These are phyloP conservation scores for Sphenopsis melanotis DNA, from an alignment of 2,797 vertebrate species.

Conservation along the genomic window DNA sequence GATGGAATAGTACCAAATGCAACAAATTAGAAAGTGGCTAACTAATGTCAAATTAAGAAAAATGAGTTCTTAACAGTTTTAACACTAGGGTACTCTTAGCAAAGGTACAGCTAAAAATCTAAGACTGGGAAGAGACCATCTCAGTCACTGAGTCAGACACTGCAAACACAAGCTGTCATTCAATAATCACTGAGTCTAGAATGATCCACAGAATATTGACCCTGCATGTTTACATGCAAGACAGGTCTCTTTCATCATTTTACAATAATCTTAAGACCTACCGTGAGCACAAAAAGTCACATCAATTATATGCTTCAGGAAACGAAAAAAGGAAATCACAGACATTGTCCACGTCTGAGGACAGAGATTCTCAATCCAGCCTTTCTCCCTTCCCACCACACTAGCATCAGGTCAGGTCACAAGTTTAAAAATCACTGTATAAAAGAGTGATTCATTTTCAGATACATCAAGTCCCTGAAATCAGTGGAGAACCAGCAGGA, in stretches of 20 bases:
- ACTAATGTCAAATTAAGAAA: not conserved
- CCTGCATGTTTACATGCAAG: not conserved
- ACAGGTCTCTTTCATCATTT: conserved; percentile 11
- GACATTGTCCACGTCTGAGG: not conserved
- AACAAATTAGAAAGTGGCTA: not conserved
- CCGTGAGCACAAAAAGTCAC: not conserved
- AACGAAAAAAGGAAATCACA: not conserved
- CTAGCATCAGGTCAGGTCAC: not conserved
- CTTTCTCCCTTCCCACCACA: not conserved
- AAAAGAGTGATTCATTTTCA: not conserved
- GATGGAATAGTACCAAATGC: not conserved
- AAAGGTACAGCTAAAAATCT: not conserved
- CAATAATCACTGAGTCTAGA: not conserved
- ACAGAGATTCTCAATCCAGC: no score
- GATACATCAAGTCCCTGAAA: not conserved
- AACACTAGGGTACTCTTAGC: not conserved
- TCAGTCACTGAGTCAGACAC: not conserved
- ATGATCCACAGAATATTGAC: not conserved
- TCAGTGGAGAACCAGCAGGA: not conserved
- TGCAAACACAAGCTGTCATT: not conserved
- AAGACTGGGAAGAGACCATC: not conserved
- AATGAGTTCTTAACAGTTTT: not conserved
- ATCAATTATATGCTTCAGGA: not conserved
- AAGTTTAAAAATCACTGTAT: not conserved
- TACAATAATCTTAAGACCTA: conserved; percentile 8